Base-by-base conservation (phyloP, 2,797 vertebrate genomes). In the Trematomus bernacchii region DNA sequence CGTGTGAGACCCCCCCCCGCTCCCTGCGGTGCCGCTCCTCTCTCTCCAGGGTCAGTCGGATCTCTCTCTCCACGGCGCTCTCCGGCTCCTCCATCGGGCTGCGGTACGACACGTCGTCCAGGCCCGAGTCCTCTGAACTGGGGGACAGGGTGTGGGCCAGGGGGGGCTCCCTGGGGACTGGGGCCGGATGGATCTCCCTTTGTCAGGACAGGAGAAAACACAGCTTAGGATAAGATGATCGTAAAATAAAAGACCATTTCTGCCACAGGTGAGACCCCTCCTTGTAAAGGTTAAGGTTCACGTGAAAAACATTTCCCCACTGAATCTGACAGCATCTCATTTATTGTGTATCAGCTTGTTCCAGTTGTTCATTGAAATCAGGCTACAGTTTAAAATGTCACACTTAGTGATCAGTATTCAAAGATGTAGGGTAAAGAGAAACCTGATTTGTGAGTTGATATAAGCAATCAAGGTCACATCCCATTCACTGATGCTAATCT, bases 21-120 rank as follows among this genome's bases (percentile, higher is more conserved):
- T 94, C 93, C 23, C 87, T 83, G 64, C 91, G 91, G 53, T 93
- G 91, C 8, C 66, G 79, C 15, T 92, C 93, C 52, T 94, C 93
- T 66, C 92, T 81, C 77, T 94, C 91, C 53, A 94, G 72, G 16
- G 91, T 93, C 66, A 90, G 50, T 4, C 93, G 81, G 72, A 94
- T 94, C 86, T 94, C 93, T 79, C 86, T 78, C 74, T 94, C 93
- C 58, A 94, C 92, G 0, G 92, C 86, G 1, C 67, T 93, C 85
- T 93, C 94, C 0, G 79, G 65, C 37, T 92, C 89, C 59, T 92
- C 91, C 64, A 77, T 73, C n/a, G 85, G 72, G 54, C 90, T 87
- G 61, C 90, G 85, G 80, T 80, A 91, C 0, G 76, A 89, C 4
- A 48, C 83, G 57, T 93, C 91, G n/a, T 93, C 90, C 61, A 92